Evolutionary conservation across 2,797 vertebrate genomes (phyloP), one percentile per base, ranked within the genome.

Genomic region (Artibeus jamaicensis): DNA sequence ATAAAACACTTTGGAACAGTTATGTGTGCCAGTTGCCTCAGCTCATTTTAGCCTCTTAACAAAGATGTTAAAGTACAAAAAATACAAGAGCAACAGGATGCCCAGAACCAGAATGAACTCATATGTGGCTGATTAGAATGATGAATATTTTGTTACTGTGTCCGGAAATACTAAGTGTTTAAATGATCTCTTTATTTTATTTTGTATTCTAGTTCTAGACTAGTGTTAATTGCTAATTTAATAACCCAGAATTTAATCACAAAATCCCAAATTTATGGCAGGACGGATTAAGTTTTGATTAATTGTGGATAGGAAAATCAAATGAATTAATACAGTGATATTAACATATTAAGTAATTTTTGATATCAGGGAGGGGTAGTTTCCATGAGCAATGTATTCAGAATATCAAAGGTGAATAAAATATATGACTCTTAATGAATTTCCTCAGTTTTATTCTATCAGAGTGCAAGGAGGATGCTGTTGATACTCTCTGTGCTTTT

Each of bases 161-260:
- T 74, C 9, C 4, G 79, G 55, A 94, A 87, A 90, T 86, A 83
- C 42, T 76, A 74, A 84, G 59, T 48, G 0, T 87, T 94, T 92
- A 55, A 71, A 57, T 88, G 48, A 57, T 24, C 22, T 37, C 4
- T 86, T 76, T 77, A 65, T 62, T 87, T 95, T 65, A 57, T 42
- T 71, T 83, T 68, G 42, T 82, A 59, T 90, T 92, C 90, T 82
- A 93, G 65, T 81, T 96, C 29, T 93, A 21, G 39, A 84, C 14
- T 74, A 78, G 14, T 29, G 3, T 85, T 79, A 74, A 37, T 89
- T 70, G 34, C 59, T 53, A 14, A 74, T 34, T 24, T 59, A 55
- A 42, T 55, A 50, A 55, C 15, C 1, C 9, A 59, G 73, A 88
- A 89, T 24, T 48, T 73, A 82, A 42, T 24, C 29, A 19, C 39